These are phyloP conservation scores for Tragelaphus strepsiceros DNA, from an alignment of 2,113 vertebrate species.

Conservation along the genomic window DNA sequence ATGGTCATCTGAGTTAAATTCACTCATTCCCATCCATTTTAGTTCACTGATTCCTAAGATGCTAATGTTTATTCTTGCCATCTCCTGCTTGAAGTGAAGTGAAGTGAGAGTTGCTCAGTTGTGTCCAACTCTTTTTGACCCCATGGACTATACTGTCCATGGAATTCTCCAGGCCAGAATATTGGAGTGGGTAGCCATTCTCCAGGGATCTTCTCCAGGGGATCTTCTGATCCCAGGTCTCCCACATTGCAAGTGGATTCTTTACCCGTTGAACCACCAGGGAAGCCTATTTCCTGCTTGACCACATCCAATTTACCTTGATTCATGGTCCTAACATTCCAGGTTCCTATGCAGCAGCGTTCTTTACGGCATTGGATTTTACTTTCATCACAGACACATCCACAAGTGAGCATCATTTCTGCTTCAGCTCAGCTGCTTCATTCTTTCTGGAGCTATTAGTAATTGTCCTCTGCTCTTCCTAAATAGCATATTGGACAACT, in stretches of 20 bases:
- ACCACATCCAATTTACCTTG: neutral
- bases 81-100: neutral
- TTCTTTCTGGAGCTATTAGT: neutral
- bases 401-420: neutral
- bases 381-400: neutral
- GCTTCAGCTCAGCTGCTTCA: neutral
- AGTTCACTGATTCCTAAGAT: neutral
- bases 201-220: neutral
- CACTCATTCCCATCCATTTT: neutral
- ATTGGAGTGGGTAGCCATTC: neutral
- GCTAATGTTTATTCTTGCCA: neutral
- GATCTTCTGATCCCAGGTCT: neutral
- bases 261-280: neutral
- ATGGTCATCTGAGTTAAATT: neutral
- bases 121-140: neutral
- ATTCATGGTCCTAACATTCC: neutral
- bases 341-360: neutral
- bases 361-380: neutral
- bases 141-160: neutral
- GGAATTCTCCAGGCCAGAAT: neutral
- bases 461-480: neutral
- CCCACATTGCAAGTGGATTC: fast-evolving
- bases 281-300: neutral
- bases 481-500: neutral
- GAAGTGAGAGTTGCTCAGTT: neutral